Evolutionary conservation across 2,888 invertebrate species (phyloP).

Genomic region (Panzeria rudis): DNA sequence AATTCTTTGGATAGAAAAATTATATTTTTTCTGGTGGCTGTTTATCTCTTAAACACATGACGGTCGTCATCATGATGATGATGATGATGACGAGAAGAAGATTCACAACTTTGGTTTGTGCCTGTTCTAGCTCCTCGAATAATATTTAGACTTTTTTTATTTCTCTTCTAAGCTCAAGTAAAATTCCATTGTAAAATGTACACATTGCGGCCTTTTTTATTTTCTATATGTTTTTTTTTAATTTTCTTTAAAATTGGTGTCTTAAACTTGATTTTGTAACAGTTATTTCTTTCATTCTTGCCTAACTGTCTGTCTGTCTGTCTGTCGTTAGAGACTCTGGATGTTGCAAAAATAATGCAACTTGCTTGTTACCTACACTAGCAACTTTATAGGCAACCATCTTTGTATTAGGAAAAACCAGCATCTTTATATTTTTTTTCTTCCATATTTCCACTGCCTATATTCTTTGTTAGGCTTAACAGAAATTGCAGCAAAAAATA

Average conservation of each 20-base stretch:
- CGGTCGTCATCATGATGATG: not conserved
- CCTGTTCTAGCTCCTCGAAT: constrained; percentile 40
- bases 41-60: constrained; percentile 41
- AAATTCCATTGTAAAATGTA: constrained; percentile 64
- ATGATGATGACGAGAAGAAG: constrained; percentile 30
- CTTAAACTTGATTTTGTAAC: constrained; percentile 75
- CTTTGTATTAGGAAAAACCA: constrained; percentile 39
- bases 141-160: constrained; percentile 11
- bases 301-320: constrained; percentile 52
- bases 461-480: constrained; percentile 53
- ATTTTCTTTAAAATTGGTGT: constrained; percentile 70
- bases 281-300: constrained; percentile 72
- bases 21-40: not conserved
- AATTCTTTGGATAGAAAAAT: not conserved
- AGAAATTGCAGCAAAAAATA: constrained; percentile 37
- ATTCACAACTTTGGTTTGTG: constrained; percentile 56
- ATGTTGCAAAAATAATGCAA: constrained; percentile 60
- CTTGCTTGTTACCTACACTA: constrained; percentile 47
- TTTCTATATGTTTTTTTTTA: constrained; percentile 36
- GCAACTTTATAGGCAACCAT: constrained; percentile 26
- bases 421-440: constrained; percentile 37
- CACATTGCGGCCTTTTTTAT: constrained; percentile 51
- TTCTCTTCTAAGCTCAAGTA: constrained; percentile 20
- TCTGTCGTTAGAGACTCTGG: constrained; percentile 24
- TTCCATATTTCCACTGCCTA: constrained; percentile 11